Conservation (phyloP, 2,888 invertebrate species). For the Hypolimnas misippus region DNA sequence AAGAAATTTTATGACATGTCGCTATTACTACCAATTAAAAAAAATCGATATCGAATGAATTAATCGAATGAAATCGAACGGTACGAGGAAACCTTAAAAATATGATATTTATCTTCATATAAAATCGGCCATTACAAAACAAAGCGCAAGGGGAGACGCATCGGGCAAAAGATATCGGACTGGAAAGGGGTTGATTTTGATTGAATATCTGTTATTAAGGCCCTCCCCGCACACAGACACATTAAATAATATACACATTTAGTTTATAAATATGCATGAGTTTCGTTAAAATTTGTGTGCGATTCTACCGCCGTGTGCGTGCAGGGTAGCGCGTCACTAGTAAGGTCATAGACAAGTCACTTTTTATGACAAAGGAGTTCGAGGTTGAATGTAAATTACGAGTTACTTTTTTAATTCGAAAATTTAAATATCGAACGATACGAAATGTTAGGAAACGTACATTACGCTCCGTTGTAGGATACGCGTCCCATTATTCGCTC, state of each 20-base stretch:
- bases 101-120: constrained; percentile 40
- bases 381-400: background rate
- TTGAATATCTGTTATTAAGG: constrained; percentile 84
- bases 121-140: constrained; percentile 56
- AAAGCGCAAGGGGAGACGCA: constrained; percentile 73
- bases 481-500: constrained; percentile 39
- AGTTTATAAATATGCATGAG: constrained; percentile 83
- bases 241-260: constrained; percentile 80
- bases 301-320: constrained; percentile 42
- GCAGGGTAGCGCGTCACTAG: constrained; percentile 46
- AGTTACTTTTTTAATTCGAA: background rate
- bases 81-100: constrained; percentile 39
- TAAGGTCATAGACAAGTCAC: constrained; percentile 41
- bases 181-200: constrained; percentile 82
- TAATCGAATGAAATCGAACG: background rate
- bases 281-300: constrained; percentile 68
- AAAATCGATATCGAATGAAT: background rate
- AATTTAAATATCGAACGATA: constrained; percentile 12
- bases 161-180: constrained; percentile 79
- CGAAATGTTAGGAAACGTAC: constrained; percentile 1
- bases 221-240: constrained; percentile 71
- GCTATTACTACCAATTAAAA: background rate
- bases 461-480: constrained; percentile 19
- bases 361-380: constrained; percentile 10
- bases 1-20: background rate